A percentile compares a stretch with the other conserved stretches of the same genome.
Conservation (phyloP, 2,113 vertebrate species). For the Chlamydotis undulata region DNA sequence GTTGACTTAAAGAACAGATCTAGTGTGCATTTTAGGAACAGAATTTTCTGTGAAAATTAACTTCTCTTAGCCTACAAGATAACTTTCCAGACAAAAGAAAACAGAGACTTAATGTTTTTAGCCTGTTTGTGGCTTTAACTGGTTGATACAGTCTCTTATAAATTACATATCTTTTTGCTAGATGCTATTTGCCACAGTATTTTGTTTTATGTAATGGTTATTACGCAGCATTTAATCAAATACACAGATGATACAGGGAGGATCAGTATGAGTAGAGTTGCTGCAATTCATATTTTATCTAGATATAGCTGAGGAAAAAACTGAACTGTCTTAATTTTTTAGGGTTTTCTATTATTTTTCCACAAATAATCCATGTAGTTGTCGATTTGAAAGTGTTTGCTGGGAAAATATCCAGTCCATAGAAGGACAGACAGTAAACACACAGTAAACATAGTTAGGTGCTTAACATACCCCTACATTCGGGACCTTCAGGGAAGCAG, state of each 20-base stretch:
- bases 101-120: not conserved
- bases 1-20: not conserved
- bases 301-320: not conserved
- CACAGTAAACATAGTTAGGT: not conserved
- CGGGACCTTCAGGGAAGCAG: not conserved
- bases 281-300: not conserved
- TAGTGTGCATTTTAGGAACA: not conserved
- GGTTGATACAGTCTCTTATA: not conserved
- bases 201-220: not conserved
- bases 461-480: not conserved
- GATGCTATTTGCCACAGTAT: not conserved
- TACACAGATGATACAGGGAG: not conserved
- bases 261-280: not conserved
- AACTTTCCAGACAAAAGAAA: not conserved
- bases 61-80: not conserved
- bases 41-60: not conserved
- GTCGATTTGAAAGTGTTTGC: not conserved
- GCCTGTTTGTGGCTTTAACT: not conserved
- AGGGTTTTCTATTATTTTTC: not conserved
- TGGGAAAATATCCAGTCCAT: not conserved
- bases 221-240: not conserved
- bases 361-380: not conserved
- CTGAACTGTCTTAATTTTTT: not conserved
- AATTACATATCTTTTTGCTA: not conserved
- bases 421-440: not conserved